Evolutionary conservation across 2,113 vertebrate genomes (phyloP).

Genomic region (Heterotis niloticus): DNA sequence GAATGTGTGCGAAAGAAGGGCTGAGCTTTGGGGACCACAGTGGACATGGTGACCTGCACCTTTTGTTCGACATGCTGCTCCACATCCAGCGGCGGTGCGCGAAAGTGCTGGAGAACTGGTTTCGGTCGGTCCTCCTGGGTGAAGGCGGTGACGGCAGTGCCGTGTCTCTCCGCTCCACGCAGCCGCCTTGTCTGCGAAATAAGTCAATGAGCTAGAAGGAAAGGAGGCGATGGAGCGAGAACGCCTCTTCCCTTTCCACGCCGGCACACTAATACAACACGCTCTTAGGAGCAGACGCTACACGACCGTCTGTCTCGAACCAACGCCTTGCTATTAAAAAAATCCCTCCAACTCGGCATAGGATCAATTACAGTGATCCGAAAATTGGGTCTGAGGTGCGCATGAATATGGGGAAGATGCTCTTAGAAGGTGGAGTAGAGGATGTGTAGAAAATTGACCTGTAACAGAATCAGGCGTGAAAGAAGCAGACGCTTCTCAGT

Average conservation of each 20-base stretch:
- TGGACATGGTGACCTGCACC: neutral
- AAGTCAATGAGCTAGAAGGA: conserved; percentile 56
- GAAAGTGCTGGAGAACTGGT: neutral
- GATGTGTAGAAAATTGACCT: too few species aligned
- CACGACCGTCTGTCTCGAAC: conserved; percentile 52
- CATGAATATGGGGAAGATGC: too few species aligned
- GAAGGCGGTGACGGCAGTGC: neutral
- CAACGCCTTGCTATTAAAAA: conserved; percentile 55
- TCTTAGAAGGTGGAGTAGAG: too few species aligned
- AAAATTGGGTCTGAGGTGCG: conserved; percentile 47
- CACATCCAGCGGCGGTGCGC: neutral
- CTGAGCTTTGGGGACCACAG: neutral
- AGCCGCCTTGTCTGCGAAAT: conserved; percentile 48
- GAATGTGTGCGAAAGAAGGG: neutral
- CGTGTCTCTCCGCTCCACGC: conserved; percentile 9
- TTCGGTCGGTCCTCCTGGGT: neutral
- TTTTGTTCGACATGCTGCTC: too few species aligned
- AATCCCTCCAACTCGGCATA: conserved; percentile 46
- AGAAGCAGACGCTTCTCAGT: too few species aligned
- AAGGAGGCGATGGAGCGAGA: conserved; percentile 17
- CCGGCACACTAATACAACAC: conserved; percentile 44
- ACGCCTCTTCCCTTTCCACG: conserved; percentile 14
- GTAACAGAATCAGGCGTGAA: too few species aligned
- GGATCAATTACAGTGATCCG: conserved; percentile 61
- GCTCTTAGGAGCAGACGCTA: conserved; percentile 56